A percentile compares a stretch with the other conserved stretches of the same genome.
Conservation (phyloP, 1,140 invertebrate species). For the Maniola jurtina region DNA sequence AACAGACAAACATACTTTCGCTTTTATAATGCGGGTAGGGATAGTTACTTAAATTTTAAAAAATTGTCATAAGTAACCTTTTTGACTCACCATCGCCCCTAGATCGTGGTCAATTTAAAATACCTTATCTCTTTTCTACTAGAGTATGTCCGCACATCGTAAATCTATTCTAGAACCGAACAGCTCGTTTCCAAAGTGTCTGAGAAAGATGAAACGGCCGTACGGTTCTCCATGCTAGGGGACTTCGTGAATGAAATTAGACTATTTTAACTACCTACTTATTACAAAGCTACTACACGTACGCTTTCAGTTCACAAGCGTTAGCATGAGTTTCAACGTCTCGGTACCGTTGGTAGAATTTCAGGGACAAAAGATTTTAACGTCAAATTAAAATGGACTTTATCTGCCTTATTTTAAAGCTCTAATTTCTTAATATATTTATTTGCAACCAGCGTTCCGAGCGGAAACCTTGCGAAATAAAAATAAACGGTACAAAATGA, state of each 20-base stretch:
- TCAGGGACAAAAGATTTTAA: no score
- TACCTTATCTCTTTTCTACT: neutral
- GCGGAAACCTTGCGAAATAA: no score
- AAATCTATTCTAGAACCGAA: conserved; percentile 31
- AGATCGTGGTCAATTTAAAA: neutral
- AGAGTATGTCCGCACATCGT: conserved; percentile 24
- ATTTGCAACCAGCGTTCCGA: no score
- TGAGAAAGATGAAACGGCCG: conserved; percentile 27
- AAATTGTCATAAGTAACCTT: neutral
- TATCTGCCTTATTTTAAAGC: no score
- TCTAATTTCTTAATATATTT: no score
- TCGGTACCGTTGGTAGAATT: no score
- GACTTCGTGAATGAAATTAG: conserved; percentile 31
- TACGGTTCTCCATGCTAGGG: conserved; percentile 13
- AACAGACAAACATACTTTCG: no score
- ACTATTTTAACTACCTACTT: conserved; percentile 21
- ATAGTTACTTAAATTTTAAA: neutral
- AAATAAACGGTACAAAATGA: no score
- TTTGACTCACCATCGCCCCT: neutral
- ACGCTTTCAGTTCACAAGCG: conserved; percentile 13
- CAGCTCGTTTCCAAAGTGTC: conserved; percentile 20
- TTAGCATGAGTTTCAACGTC: neutral
- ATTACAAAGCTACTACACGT: neutral
- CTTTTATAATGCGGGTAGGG: no score
- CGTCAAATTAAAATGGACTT: no score